Evolutionary conservation across 1,140 invertebrate species (phyloP), one percentile per base, ranked within the genome.

Genomic region (Pseudomyrmex flavicornis): DNA sequence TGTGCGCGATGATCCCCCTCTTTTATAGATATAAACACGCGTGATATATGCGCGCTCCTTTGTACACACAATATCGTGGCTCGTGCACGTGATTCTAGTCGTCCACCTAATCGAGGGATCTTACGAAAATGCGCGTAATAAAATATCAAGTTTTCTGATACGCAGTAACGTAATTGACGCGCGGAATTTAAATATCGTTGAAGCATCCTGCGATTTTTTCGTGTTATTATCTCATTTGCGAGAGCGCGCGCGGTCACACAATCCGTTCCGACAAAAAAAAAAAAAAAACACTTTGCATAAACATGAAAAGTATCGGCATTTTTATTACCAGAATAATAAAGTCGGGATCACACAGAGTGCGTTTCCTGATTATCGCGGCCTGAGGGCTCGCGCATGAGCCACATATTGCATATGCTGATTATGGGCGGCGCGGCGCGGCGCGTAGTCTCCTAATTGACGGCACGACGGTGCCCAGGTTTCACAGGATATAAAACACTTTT

Each of bases 401-500:
- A 59, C 56, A 62, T 46, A 72, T 85, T 90, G 85, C 89, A 87
- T 90, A 89, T 91, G 87, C 85, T 90, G 85, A 91, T 92, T 91
- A 86, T 74, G 54, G 58, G 35, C 58, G 59, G 12, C n/a, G 46
- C 58, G 54, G 12, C n/a, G 46, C 66, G 59, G 72, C 75, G 68
- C 77, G 83, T 73, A 48, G 62, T 69, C 63, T 85, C 83, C 84
- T 92, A 92, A 92, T 92, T 92, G 90, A 92, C 90, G 86, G 85
- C 83, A 86, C 86, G 80, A 84, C 88, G 87, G 88, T 85, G 88
- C 80, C 66, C 65, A 86, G 88, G 85, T 89, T 91, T 92, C 90
- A 90, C 90, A 85, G 90, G 88, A 70, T 89, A 91, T 92, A 92
- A 92, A 92, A 70, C 89, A 92, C 88, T 91, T 91, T 91, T 92